Conservation (phyloP, 2,113 vertebrate genomes). For the Eupsittula cactorum region DNA sequence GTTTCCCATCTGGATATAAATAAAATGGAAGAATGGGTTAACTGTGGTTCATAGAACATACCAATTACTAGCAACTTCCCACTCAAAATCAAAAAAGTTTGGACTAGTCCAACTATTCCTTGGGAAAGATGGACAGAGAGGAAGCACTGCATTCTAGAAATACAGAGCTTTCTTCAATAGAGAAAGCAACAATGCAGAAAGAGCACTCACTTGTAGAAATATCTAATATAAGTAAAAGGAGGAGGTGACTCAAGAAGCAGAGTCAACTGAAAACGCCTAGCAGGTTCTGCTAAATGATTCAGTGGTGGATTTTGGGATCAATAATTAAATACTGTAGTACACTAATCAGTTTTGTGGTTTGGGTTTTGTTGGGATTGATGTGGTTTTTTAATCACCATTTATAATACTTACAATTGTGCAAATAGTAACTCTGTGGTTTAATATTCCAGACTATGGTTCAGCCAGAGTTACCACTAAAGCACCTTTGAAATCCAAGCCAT, state of each 20-base stretch:
- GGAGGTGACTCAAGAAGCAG: not conserved
- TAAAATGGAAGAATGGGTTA: not conserved
- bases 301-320: not conserved
- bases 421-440: not conserved
- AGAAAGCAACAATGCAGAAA: not conserved
- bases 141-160: not conserved
- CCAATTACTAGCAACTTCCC: not conserved
- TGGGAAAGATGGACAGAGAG: not conserved
- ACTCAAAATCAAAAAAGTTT: not conserved
- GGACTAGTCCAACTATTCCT: not conserved
- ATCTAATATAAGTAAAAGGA: not conserved
- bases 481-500: conserved; percentile 4
- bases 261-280: not conserved
- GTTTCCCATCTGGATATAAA: not conserved
- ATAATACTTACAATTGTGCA: not conserved
- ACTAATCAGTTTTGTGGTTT: not conserved
- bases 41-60: not conserved
- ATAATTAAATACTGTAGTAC: not conserved
- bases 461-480: not conserved
- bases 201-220: not conserved
- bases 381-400: rapidly evolving
- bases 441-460: not conserved
- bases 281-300: not conserved
- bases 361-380: not conserved
- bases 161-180: not conserved